Percentiles rank a stretch among this genome's conserved stretches.
Evolutionary conservation across 2,797 vertebrate genomes (phyloP).

Genomic region (Ibycter americanus): DNA sequence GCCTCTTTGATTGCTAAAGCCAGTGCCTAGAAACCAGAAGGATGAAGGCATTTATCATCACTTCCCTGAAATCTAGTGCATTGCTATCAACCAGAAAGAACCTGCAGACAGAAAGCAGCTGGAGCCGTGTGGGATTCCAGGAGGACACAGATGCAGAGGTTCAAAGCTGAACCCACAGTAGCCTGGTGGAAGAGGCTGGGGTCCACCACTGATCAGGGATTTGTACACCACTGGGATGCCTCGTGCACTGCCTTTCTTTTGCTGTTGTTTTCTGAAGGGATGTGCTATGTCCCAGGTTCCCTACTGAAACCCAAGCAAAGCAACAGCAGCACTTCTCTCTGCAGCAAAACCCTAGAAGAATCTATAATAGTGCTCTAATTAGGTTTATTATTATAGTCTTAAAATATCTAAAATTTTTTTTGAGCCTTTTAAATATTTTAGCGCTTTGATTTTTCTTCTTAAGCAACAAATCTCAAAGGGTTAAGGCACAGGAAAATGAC

Average conservation of each 20-base stretch:
- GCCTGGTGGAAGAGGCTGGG: not conserved
- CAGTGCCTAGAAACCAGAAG: slow-evolving; percentile 82
- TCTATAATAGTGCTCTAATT: not conserved
- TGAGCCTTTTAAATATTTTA: not conserved
- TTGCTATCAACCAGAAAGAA: not conserved
- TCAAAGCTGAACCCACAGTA: not conserved
- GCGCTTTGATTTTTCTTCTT: not conserved
- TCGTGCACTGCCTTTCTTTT: not conserved
- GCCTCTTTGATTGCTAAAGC: slow-evolving; percentile 98
- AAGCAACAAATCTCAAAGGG: not conserved
- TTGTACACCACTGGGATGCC: fast-evolving
- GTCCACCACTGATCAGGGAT: not conserved
- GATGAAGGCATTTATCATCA: not conserved
- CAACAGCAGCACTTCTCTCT: not conserved
- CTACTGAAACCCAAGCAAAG: not conserved
- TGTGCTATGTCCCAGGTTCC: not conserved
- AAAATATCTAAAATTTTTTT: not conserved
- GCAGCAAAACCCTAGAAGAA: not conserved
- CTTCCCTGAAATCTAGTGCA: not conserved
- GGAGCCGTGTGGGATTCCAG: not conserved
- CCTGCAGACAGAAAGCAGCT: not conserved
- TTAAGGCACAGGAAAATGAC: not conserved
- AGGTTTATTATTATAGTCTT: not conserved
- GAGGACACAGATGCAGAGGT: not conserved
- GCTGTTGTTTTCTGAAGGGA: not conserved